These are phyloP conservation scores for Melipona beecheii DNA, from an alignment of 2,888 invertebrate species.

Conservation along the genomic window DNA sequence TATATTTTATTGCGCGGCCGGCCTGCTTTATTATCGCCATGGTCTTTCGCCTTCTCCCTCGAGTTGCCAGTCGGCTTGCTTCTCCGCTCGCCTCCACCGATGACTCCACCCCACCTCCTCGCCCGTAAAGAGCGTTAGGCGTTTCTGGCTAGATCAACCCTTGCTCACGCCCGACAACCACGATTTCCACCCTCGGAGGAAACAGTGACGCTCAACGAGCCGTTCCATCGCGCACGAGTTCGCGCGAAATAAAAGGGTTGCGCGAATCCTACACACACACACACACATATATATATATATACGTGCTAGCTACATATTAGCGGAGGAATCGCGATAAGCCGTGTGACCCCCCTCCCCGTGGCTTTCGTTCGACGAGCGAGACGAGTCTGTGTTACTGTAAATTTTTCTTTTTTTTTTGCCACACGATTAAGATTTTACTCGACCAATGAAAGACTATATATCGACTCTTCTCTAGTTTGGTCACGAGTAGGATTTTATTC, in stretches of 20 bases:
- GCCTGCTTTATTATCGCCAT: constrained; percentile 81
- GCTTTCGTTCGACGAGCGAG: background rate
- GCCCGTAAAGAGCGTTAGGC: constrained; percentile 54
- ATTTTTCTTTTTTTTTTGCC: too few species aligned
- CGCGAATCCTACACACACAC: background rate
- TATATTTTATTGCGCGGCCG: constrained; percentile 82
- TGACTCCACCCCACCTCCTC: constrained; percentile 30
- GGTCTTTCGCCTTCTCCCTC: constrained; percentile 64
- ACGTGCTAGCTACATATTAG: background rate
- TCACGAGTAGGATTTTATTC: too few species aligned
- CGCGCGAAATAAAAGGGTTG: constrained; percentile 76
- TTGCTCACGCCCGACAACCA: constrained; percentile 79
- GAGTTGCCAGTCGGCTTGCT: constrained; percentile 54
- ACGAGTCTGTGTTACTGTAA: background rate
- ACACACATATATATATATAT: too few species aligned
- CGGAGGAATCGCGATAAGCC: constrained; percentile 46
- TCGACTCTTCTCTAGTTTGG: too few species aligned
- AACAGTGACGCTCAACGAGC: constrained; percentile 82
- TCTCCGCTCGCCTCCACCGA: constrained; percentile 77
- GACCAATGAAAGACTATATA: too few species aligned
- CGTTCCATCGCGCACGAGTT: constrained; percentile 78
- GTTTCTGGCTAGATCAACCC: constrained; percentile 81
- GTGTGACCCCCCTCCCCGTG: background rate
- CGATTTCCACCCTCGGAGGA: constrained; percentile 74
- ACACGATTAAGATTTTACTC: too few species aligned